A percentile compares a stretch with the other conserved stretches of the same genome.
phyloP scores from a whole-genome alignment of 2,113 vertebrate genomes.

The Brachirus orientalis region DNA sequence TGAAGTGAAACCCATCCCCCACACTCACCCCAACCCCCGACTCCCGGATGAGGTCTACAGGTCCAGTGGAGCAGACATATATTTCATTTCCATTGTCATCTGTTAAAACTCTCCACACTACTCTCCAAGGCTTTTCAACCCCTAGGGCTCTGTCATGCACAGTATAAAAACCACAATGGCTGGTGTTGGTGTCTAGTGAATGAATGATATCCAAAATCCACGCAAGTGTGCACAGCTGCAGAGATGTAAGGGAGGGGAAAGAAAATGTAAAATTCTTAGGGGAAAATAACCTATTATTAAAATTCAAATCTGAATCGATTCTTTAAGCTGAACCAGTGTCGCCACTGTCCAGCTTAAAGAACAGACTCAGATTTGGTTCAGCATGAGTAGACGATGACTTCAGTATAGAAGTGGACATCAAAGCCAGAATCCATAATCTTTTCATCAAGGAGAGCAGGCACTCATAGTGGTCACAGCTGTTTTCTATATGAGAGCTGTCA shows the following conservation, averaged over 20 bases:
- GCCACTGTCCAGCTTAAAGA: neutral
- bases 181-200: constrained; percentile 33
- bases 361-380: constrained; percentile 8
- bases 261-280: constrained; percentile 30
- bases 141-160: constrained; percentile 43
- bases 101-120: constrained; percentile 75
- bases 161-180: constrained; percentile 48
- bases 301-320: constrained; percentile 47
- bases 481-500: constrained; percentile 46
- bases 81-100: constrained; percentile 76
- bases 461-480: constrained; percentile 67
- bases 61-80: constrained; percentile 60
- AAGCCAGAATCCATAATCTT: constrained; percentile 66
- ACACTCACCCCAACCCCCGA: neutral
- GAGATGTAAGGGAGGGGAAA: constrained; percentile 22
- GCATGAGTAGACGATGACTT: constrained; percentile 37
- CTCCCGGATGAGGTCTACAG: constrained; percentile 23
- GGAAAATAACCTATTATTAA: constrained; percentile 47
- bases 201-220: constrained; percentile 40
- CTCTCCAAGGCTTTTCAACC: constrained; percentile 60
- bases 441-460: constrained; percentile 60
- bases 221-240: constrained; percentile 64
- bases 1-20: constrained; percentile 14
- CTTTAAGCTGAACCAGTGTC: constrained; percentile 23
- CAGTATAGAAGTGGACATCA: constrained; percentile 58